phyloP scores from a whole-genome alignment of 2,888 invertebrate species.

The Torymus auratus region DNA sequence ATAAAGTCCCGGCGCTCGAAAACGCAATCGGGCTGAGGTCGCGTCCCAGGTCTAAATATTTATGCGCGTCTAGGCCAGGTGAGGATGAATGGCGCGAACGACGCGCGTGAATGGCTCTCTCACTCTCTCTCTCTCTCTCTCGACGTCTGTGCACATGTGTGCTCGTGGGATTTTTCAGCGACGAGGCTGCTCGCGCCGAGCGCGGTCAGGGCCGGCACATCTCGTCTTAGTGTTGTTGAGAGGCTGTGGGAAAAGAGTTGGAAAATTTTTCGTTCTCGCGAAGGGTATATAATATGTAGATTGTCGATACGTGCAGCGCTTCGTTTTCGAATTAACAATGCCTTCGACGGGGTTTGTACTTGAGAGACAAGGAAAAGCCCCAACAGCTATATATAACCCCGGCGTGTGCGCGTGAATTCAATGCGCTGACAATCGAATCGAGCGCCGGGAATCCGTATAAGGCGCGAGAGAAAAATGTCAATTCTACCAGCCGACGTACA shows the following conservation, averaged over 20 bases:
- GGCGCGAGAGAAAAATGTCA: too few relatives aligned
- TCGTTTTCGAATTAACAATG: too few relatives aligned
- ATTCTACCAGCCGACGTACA: background rate
- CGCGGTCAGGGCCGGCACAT: slow-evolving; percentile 32
- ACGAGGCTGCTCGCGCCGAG: background rate
- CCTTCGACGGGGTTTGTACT: too few relatives aligned
- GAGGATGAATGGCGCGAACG: slow-evolving; percentile 30
- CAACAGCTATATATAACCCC: too few relatives aligned
- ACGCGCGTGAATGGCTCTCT: background rate
- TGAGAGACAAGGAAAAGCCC: too few relatives aligned
- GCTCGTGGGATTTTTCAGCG: slow-evolving; percentile 27
- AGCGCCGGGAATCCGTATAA: background rate
- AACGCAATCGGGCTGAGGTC: slow-evolving; percentile 48
- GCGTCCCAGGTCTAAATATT: slow-evolving; percentile 48
- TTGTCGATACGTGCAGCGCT: too few relatives aligned
- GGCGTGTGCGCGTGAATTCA: too few relatives aligned
- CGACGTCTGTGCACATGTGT: background rate
- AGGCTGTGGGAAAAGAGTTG: too few relatives aligned
- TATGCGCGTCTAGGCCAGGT: slow-evolving; percentile 38
- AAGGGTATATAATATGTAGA: too few relatives aligned
- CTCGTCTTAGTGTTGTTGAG: background rate
- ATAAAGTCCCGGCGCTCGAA: slow-evolving; percentile 5
- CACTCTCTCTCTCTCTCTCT: background rate
- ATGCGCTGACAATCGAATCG: background rate
- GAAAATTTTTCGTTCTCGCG: too few relatives aligned